These are phyloP conservation scores for Acanthurus tractus DNA, from an alignment of 2,797 vertebrate species.

Conservation along the genomic window DNA sequence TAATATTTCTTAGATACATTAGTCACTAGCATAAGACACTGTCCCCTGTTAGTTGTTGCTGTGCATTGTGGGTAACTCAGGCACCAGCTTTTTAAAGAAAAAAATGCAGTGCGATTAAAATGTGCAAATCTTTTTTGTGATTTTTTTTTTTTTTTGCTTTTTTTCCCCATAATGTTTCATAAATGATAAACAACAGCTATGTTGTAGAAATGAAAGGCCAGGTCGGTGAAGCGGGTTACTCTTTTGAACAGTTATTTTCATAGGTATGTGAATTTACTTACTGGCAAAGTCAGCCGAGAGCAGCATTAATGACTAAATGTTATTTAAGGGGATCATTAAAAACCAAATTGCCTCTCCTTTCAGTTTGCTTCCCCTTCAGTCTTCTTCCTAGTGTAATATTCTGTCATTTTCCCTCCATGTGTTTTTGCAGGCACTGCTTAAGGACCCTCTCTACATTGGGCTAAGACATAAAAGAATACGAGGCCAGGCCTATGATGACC, in stretches of 20 bases:
- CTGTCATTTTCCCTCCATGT: slow-evolving; percentile 32
- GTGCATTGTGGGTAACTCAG: too few species aligned
- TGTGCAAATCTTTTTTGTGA: too few species aligned
- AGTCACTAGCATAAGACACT: too few species aligned
- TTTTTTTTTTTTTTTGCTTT: too few species aligned
- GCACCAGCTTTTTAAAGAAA: too few species aligned
- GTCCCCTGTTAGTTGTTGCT: too few species aligned
- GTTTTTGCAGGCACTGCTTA: slow-evolving; percentile 87
- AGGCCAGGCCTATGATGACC: slow-evolving; percentile 92
- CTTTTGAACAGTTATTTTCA: neutral
- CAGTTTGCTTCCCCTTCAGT: neutral
- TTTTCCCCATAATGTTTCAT: too few species aligned
- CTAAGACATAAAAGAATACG: slow-evolving; percentile 93
- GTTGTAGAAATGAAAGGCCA: neutral
- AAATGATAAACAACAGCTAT: neutral
- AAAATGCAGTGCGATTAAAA: too few species aligned
- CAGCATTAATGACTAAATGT: neutral
- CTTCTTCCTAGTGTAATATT: neutral
- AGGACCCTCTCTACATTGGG: slow-evolving; percentile 97
- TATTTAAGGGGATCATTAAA: neutral
- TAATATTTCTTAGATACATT: neutral
- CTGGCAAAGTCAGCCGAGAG: neutral
- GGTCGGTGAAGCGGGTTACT: neutral
- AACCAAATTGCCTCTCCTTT: neutral
- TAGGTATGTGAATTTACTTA: neutral